Evolutionary conservation across 2,113 vertebrate genomes (phyloP).

Genomic region (Sisor rabdophorus): DNA sequence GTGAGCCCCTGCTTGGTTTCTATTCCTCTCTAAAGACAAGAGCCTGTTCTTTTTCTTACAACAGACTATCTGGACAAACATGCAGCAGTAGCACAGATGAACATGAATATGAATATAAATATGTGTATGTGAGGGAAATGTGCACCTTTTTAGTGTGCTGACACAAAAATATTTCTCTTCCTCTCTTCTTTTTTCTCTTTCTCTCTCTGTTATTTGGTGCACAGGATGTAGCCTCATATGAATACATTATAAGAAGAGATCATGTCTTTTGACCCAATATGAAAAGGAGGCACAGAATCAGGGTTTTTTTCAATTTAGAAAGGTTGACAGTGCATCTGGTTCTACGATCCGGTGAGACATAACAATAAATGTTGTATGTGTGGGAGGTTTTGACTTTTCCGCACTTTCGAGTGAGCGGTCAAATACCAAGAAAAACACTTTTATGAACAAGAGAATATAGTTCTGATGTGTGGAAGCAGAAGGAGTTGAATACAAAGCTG

Average conservation of each 20-base stretch:
- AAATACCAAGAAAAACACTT: background rate
- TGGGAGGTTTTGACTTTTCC: slow-evolving; percentile 3
- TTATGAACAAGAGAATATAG: background rate
- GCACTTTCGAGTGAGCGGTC: background rate
- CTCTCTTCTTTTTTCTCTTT: background rate
- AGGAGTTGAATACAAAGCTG: background rate
- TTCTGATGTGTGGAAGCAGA: background rate
- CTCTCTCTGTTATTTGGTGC: background rate
- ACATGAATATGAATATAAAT: slow-evolving; percentile 49
- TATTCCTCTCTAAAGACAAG: background rate
- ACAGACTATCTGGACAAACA: slow-evolving; percentile 35
- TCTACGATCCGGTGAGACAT: background rate
- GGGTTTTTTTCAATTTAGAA: background rate
- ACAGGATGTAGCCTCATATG: background rate
- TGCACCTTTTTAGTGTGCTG: slow-evolving; percentile 5
- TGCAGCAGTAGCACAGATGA: slow-evolving; percentile 46
- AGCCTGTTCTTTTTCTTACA: slow-evolving; percentile 17
- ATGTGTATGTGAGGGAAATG: slow-evolving; percentile 26
- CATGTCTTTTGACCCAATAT: background rate
- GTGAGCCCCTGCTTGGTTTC: background rate
- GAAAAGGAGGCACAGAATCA: background rate
- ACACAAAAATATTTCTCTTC: background rate
- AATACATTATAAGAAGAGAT: background rate
- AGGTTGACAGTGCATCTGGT: background rate
- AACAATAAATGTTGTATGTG: slow-evolving; percentile 6